Conservation (phyloP, 2,113 vertebrate genomes). For the Chroicocephalus ridibundus region DNA sequence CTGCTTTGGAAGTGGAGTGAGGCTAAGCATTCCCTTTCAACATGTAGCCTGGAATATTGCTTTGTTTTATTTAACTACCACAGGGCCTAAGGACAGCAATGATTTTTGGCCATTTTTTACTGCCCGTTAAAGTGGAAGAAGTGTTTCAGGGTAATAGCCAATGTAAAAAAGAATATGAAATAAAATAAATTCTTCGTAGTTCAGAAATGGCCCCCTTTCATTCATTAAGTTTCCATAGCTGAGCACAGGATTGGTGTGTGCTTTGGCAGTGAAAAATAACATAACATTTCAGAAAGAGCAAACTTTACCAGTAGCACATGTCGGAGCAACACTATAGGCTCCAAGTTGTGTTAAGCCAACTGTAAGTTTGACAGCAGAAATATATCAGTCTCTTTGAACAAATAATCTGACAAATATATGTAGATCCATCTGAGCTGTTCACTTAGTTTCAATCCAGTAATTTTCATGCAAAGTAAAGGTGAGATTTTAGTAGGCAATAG, state of each 20-base stretch:
- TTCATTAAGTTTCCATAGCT: neutral
- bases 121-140: neutral
- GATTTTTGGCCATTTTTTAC: neutral
- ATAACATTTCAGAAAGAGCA: neutral
- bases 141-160: neutral
- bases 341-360: conserved; percentile 18
- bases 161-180: conserved; percentile 13
- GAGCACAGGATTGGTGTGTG: neutral
- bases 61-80: neutral
- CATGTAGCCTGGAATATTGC: neutral
- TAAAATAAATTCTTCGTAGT: neutral
- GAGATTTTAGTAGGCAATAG: neutral
- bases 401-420: neutral
- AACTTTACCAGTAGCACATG: conserved; percentile 4
- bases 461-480: neutral
- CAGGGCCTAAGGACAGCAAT: neutral
- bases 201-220: neutral
- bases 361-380: conserved; percentile 10
- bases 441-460: neutral
- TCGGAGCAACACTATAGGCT: neutral
- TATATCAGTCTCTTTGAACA: conserved; percentile 19
- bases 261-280: conserved; percentile 37
- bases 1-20: neutral
- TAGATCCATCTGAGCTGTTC: neutral
- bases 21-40: neutral